Evolutionary conservation across 2,113 vertebrate species (phyloP).

Genomic region (Barbus barbus): DNA sequence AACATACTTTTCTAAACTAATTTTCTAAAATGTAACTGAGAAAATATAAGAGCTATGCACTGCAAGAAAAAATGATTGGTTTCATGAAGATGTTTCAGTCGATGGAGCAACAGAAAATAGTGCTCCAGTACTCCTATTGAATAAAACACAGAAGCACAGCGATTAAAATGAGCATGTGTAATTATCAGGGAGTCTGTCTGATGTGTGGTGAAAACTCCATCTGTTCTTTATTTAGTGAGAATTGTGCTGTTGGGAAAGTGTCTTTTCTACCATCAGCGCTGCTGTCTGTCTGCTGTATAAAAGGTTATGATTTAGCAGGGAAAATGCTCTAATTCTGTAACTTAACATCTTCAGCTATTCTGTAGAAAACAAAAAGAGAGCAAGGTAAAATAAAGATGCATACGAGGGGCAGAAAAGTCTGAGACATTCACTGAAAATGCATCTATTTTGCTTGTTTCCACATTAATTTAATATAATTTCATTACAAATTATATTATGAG

Average conservation of each 20-base stretch:
- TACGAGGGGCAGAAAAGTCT: neutral
- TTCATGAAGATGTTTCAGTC: neutral
- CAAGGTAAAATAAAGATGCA: too few species aligned
- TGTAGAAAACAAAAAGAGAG: neutral
- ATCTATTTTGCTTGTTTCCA: neutral
- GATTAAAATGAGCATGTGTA: conserved; percentile 14
- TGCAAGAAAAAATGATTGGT: neutral
- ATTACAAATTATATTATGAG: neutral
- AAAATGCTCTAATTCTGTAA: neutral
- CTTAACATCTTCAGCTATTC: neutral
- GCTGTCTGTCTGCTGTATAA: neutral
- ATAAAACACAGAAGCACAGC: neutral
- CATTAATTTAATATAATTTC: neutral
- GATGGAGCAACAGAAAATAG: neutral
- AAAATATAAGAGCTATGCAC: neutral
- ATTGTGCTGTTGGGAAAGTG: neutral
- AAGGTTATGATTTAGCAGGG: too few species aligned
- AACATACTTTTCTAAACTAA: too few species aligned
- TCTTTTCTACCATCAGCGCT: conserved; percentile 7
- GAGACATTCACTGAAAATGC: neutral
- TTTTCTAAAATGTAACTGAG: neutral
- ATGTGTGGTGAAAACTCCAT: conserved; percentile 38
- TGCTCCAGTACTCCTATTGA: neutral
- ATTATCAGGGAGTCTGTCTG: conserved; percentile 29
- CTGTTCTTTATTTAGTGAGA: conserved; percentile 40